Conservation (phyloP, 1,140 invertebrate species). For the Papilio helenus region DNA sequence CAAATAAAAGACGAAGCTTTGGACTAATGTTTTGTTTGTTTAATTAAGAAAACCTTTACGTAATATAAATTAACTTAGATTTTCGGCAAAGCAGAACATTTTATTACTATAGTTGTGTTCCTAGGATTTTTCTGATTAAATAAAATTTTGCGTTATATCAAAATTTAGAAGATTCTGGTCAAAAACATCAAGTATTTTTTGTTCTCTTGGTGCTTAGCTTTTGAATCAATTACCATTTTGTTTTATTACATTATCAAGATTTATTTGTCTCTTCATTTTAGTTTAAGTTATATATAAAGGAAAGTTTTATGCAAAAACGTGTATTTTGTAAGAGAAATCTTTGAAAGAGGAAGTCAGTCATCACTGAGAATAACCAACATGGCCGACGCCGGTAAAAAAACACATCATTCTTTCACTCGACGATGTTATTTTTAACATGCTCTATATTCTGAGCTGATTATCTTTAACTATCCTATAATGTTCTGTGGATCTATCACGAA, state of each 20-base stretch:
- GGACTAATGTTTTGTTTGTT: background rate
- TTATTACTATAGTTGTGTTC: background rate
- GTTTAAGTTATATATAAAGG: too few species aligned
- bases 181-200: too few species aligned
- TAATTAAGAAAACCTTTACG: background rate
- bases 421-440: conserved; percentile 17
- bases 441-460: conserved; percentile 3
- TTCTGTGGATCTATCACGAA: too few species aligned
- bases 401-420: background rate
- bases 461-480: background rate
- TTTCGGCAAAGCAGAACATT: background rate
- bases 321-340: background rate
- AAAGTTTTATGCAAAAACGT: too few species aligned
- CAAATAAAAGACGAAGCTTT: background rate
- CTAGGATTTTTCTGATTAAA: too few species aligned
- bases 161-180: too few species aligned
- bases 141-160: too few species aligned
- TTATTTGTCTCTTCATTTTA: too few species aligned
- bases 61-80: background rate
- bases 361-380: conserved; percentile 21
- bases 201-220: too few species aligned
- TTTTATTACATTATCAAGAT: too few species aligned
- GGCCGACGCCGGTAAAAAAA: background rate
- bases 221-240: too few species aligned
- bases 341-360: conserved; percentile 14